Evolutionary conservation across 2,797 vertebrate species (phyloP).

Genomic region (Australoheros facetus): DNA sequence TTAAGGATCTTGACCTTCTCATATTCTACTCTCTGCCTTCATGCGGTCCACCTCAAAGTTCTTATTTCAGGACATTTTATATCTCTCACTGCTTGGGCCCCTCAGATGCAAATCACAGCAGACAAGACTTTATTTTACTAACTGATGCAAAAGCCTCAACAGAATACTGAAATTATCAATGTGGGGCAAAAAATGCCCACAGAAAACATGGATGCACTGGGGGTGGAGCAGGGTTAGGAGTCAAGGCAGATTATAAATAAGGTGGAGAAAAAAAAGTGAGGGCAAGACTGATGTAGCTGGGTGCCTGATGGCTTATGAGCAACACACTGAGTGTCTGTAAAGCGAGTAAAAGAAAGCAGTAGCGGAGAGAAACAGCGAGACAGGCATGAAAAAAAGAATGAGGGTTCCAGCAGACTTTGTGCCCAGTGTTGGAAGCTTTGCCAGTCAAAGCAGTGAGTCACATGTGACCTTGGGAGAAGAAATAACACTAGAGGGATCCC

Average conservation of each 20-base stretch:
- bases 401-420: slow-evolving; percentile 51
- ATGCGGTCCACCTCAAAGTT: slow-evolving; percentile 75
- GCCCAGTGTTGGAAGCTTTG: slow-evolving; percentile 55
- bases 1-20: slow-evolving; percentile 77
- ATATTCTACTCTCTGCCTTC: slow-evolving; percentile 63
- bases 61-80: slow-evolving; percentile 69
- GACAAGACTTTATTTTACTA: slow-evolving; percentile 71
- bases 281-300: neutral
- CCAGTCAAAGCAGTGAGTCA: slow-evolving; percentile 79
- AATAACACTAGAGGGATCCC: slow-evolving; percentile 76
- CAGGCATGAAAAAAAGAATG: slow-evolving; percentile 34
- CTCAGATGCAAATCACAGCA: slow-evolving; percentile 67
- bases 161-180: slow-evolving; percentile 54
- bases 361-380: slow-evolving; percentile 24
- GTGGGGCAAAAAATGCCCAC: slow-evolving; percentile 23
- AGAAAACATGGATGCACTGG: slow-evolving; percentile 6
- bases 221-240: neutral
- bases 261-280: neutral
- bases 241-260: slow-evolving; percentile 1
- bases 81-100: slow-evolving; percentile 56
- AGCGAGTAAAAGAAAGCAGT: slow-evolving; percentile 24
- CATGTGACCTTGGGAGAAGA: slow-evolving; percentile 72
- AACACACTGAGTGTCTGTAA: slow-evolving; percentile 10
- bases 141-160: slow-evolving; percentile 58
- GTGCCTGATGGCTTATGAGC: neutral